Percentiles rank a stretch among this genome's conserved stretches.
phyloP scores from a whole-genome alignment of 2,797 vertebrate species.

The Threskiornis aethiopicus region DNA sequence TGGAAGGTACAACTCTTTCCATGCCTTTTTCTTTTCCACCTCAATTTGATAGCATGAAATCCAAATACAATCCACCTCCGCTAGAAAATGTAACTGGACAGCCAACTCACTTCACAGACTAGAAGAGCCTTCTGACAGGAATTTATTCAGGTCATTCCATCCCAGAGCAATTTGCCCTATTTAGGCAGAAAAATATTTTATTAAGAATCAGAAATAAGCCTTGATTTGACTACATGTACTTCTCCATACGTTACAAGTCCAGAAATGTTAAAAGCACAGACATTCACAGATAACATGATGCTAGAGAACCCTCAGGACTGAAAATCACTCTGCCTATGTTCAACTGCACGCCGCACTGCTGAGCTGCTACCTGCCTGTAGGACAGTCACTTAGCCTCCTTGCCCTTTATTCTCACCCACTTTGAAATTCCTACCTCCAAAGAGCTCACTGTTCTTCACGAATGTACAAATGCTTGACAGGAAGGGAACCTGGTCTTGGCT shows the following conservation, averaged over 20 bases:
- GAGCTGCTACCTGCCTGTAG: neutral
- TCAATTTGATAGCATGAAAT: neutral
- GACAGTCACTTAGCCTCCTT: neutral
- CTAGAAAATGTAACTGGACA: neutral
- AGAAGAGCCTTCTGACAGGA: neutral
- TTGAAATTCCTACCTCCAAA: neutral
- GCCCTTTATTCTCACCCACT: neutral
- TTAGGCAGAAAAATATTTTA: neutral
- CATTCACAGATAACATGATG: neutral
- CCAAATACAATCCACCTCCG: neutral
- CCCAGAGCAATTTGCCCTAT: neutral
- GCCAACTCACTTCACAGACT: neutral
- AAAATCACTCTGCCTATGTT: neutral
- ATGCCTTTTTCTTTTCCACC: neutral
- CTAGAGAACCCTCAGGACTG: neutral
- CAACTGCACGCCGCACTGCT: accelerated
- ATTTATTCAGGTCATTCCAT: neutral
- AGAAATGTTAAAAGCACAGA: neutral
- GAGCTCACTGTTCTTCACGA: neutral
- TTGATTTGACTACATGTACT: neutral
- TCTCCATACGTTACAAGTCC: neutral
- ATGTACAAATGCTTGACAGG: neutral
- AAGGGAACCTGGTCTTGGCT: neutral
- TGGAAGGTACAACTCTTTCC: neutral
- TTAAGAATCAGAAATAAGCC: neutral